Conservation (phyloP, 2,113 vertebrate species). For the Tiliqua scincoides region DNA sequence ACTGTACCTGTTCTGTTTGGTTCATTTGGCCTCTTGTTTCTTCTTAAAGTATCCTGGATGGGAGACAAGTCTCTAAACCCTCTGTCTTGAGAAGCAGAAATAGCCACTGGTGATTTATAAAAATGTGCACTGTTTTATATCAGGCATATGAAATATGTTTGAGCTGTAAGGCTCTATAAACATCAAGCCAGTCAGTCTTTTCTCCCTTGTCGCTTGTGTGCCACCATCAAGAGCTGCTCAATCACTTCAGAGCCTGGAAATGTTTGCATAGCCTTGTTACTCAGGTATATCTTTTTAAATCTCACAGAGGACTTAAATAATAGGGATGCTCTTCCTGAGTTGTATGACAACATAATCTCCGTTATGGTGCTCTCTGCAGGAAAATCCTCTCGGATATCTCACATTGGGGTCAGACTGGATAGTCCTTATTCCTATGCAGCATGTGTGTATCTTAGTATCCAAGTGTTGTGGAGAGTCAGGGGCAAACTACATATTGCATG, state of each 20-base stretch:
- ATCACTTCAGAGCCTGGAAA: conserved; percentile 60
- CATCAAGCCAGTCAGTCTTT: conserved; percentile 49
- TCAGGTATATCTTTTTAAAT: background rate
- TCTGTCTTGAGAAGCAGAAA: conserved; percentile 56
- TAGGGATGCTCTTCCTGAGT: background rate
- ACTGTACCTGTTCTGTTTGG: background rate
- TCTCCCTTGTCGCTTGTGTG: conserved; percentile 60
- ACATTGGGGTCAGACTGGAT: background rate
- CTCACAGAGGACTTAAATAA: background rate
- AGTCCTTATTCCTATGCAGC: background rate
- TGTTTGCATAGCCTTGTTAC: conserved; percentile 60
- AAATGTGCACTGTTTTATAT: conserved; percentile 62
- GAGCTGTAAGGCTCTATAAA: conserved; percentile 68
- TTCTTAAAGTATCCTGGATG: conserved; percentile 10
- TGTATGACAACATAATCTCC: background rate
- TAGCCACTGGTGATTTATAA: conserved; percentile 63
- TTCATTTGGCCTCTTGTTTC: conserved; percentile 37
- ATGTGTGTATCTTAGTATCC: rapidly evolving
- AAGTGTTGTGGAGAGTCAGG: background rate
- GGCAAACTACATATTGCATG: background rate
- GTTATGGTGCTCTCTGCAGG: background rate
- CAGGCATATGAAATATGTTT: conserved; percentile 68
- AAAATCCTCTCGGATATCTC: background rate
- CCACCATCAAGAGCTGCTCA: conserved; percentile 50
- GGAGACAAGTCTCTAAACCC: conserved; percentile 44